A percentile compares a stretch with the other conserved stretches of the same genome.
Evolutionary conservation across 2,113 vertebrate genomes (phyloP).

Genomic region (Xiphophorus couchianus): DNA sequence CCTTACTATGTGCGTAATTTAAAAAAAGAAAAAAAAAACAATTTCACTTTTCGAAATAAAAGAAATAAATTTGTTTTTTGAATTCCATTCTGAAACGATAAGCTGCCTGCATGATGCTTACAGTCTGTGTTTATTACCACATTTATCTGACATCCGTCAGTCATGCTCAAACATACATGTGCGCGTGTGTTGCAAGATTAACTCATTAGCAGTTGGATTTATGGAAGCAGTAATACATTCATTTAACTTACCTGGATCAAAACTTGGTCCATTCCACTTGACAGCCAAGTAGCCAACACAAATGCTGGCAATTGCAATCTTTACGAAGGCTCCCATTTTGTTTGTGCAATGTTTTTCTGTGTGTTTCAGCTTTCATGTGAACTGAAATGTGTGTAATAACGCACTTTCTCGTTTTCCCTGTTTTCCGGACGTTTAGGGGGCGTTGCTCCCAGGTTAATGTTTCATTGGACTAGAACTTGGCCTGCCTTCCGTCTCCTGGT

Average conservation of each 20-base stretch:
- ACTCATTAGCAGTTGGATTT: background rate
- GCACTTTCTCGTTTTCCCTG: background rate
- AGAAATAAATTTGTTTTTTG: too few relatives aligned
- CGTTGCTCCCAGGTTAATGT: too few relatives aligned
- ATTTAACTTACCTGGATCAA: slow-evolving; percentile 72
- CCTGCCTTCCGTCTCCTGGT: too few relatives aligned
- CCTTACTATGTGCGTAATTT: too few relatives aligned
- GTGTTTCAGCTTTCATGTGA: background rate
- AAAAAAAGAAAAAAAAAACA: too few relatives aligned
- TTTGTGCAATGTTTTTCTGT: background rate
- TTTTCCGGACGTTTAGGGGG: background rate
- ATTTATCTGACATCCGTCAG: too few relatives aligned
- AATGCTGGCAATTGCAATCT: slow-evolving; percentile 54
- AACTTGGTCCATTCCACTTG: slow-evolving; percentile 64
- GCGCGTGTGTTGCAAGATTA: background rate
- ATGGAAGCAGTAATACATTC: background rate
- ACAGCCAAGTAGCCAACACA: slow-evolving; percentile 62
- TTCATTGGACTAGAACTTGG: too few relatives aligned
- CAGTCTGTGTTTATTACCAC: background rate
- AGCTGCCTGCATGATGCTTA: background rate
- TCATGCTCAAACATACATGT: too few relatives aligned
- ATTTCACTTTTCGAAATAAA: too few relatives aligned
- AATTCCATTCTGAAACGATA: too few relatives aligned
- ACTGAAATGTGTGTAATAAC: background rate
- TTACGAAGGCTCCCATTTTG: slow-evolving; percentile 59